Conservation (phyloP, 1,140 invertebrate genomes). For the Trachelipus rathkii region DNA sequence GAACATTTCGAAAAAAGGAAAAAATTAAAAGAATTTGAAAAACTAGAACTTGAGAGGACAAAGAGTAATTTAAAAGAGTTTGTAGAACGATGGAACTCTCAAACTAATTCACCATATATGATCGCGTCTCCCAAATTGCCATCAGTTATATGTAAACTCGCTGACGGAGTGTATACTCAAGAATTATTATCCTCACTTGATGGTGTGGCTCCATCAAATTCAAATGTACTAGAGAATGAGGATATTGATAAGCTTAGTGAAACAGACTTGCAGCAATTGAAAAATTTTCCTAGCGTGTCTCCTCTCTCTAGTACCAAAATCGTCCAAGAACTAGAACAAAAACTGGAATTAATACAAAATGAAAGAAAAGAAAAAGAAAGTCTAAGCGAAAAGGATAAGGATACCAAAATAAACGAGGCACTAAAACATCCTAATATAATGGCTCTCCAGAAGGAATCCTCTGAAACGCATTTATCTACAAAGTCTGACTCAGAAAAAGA, state of each 20-base stretch:
- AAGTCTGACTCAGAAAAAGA: background rate
- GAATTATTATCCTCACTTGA: background rate
- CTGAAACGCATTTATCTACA: background rate
- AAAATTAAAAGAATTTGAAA: background rate
- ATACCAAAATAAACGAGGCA: background rate
- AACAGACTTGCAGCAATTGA: no score
- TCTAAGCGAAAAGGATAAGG: background rate
- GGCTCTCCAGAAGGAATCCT: background rate
- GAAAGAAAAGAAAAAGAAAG: background rate
- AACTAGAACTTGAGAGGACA: conserved; percentile 23
- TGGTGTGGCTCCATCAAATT: background rate
- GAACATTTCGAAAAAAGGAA: background rate
- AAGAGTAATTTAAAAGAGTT: conserved; percentile 29
- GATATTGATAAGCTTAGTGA: no score
- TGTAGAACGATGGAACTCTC: conserved; percentile 29
- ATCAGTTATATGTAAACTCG: background rate
- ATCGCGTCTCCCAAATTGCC: background rate
- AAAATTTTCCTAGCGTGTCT: no score
- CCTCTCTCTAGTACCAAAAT: no score
- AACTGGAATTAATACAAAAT: background rate
- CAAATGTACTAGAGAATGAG: background rate
- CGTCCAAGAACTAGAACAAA: background rate
- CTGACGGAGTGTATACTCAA: background rate
- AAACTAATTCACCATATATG: conserved; percentile 9
- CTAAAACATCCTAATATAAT: background rate